Evolutionary conservation across 1,140 invertebrate genomes (phyloP).

Genomic region (Drosophila ficusphila): DNA sequence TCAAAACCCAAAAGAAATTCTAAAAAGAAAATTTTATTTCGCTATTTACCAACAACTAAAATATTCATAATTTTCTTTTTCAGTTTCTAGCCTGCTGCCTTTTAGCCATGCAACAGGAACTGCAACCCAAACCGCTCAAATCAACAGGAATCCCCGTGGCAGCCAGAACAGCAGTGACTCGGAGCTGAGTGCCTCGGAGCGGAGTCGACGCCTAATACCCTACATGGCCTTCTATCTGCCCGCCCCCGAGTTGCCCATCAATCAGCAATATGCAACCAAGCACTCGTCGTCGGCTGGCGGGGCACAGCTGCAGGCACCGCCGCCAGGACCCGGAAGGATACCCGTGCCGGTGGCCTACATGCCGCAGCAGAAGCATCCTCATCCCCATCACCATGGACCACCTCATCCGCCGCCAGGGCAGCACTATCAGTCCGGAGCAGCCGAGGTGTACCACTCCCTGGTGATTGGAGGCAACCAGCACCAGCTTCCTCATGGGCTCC

Average conservation of each 20-base stretch:
- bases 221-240: constrained; percentile 92
- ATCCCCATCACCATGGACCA: constrained; percentile 32
- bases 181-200: constrained; percentile 80
- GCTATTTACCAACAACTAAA: background rate
- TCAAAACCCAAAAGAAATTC: too few relatives aligned
- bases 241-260: constrained; percentile 85
- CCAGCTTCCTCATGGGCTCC: constrained; percentile 20
- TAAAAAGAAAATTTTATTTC: too few relatives aligned
- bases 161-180: constrained; percentile 56
- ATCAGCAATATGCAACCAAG: constrained; percentile 80
- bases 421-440: constrained; percentile 72
- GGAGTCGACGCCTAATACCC: constrained; percentile 90
- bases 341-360: constrained; percentile 75
- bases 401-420: constrained; percentile 27
- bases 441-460: constrained; percentile 66
- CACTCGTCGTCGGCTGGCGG: constrained; percentile 56
- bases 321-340: constrained; percentile 49
- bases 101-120: constrained; percentile 3
- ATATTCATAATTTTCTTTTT: constrained; percentile 1
- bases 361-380: constrained; percentile 39
- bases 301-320: constrained; percentile 39
- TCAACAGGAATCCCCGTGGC: constrained; percentile 4
- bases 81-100: constrained; percentile 29
- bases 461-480: constrained; percentile 43
- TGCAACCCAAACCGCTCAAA: background rate